Evolutionary conservation across 2,888 invertebrate genomes (phyloP), one percentile per base, ranked within the genome.

Genomic region (Malacosoma neustria): DNA sequence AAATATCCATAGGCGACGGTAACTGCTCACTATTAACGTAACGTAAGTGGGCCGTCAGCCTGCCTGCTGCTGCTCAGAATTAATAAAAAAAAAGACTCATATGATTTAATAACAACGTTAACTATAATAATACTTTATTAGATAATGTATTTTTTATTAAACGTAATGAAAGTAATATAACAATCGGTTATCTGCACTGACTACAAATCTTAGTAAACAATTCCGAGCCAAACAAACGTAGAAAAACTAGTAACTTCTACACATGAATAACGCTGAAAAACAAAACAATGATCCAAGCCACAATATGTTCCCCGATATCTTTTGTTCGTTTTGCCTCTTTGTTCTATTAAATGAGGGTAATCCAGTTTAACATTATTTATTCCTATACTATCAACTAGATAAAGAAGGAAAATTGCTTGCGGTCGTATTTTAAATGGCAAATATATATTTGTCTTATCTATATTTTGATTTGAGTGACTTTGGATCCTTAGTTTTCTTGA

Each of bases 201-300:
- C 45, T 54, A 66, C 63, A 69, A 67, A 65, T 69, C 66, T 61
- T 59, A 46, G 43, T 46, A 43, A 48, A 53, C 56, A 53, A 54
- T 51, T 49, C 54, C 51, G 45, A 43, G 37, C 38, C 38, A 43
- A 47, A 22, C 22, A n/a, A n/a, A 47, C 43, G 44, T 51, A 57
- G 61, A 67, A 68, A 64, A 64, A 57, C 43, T 39, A 47, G 43
- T 45, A 38, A 41, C 43, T 45, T 31, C 57, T 57, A 53, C 51
- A 30, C 11, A 29, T 9, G 22, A 22, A 22, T 22, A 22, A 22
- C 6, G 40, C 41, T 37, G 41, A 38, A 64, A 60, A 66, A 60
- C 57, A 54, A 54, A 63, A 57, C 52, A 48, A 38, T 51, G 50
- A 57, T 56, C 56, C 58, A 52, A 59, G 52, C 57, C 54, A 52